Evolutionary conservation across 2,113 vertebrate species (phyloP), one percentile per base, ranked within the genome.

Genomic region (Ophiodon elongatus): DNA sequence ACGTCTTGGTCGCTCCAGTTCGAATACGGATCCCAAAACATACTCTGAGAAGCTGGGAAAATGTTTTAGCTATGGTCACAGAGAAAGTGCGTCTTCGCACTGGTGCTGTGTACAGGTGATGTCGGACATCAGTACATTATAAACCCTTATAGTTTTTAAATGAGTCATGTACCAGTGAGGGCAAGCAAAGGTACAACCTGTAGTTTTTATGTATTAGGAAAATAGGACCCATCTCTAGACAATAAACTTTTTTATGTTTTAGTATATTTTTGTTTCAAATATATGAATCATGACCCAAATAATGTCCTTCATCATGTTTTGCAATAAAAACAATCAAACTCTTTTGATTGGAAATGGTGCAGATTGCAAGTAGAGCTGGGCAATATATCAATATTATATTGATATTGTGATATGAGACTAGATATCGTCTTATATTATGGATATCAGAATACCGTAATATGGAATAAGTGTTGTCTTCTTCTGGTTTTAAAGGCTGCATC

Each of bases 1-100:
- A 95, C 57, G 41, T 95, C 14, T 92, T 94, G 70, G 85, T 89
- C 68, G 89, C 93, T 80, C 87, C 94, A n/a, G 73, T 85, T 80
- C 94, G 93, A 63, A 88, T 96, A 50, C 79, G 95, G 1, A 92
- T 96, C 75, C 94, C 94, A 45, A 96, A 91, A 74, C 94, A 95
- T 84, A 96, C 90, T 23, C 91, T 93, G 0, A 93, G 54, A 65
- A 95, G 85, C 54, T 97, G 95, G 95, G 90, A 93, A 50, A 82
- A 76, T 0, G 94, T 96, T 67, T 93, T 97, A 89, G 79, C 90
- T 60, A 76, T 88, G 67, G 87, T 95, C 41, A 95, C 94, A 6
- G 94, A 96, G 76, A 96, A 91, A 90, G 88, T 96, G 73, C 84
- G 76, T 23, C 94, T 96, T 73, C 85, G 75, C 39, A 91, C 93